These are phyloP conservation scores for Meganola albula DNA, from an alignment of 2,888 invertebrate genomes.

Conservation along the genomic window DNA sequence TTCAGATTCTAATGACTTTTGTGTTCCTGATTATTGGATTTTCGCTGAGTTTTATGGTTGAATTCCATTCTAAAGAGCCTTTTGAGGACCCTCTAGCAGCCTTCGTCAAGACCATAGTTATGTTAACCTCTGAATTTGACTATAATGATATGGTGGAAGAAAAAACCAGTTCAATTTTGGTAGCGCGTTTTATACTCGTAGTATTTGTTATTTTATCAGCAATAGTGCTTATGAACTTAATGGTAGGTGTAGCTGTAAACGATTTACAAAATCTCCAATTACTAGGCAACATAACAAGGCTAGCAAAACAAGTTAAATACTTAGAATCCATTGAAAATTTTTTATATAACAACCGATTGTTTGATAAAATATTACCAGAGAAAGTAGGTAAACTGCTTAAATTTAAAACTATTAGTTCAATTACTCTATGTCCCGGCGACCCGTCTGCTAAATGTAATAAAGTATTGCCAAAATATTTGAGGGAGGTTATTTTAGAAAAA, in stretches of 20 bases:
- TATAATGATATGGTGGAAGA: constrained; percentile 60
- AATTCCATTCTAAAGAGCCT: constrained; percentile 61
- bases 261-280: constrained; percentile 73
- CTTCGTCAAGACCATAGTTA: constrained; percentile 72
- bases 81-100: constrained; percentile 69
- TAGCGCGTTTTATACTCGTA: constrained; percentile 67
- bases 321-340: constrained; percentile 37
- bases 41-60: constrained; percentile 72
- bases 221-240: constrained; percentile 76
- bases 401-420: constrained; percentile 5
- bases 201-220: constrained; percentile 71
- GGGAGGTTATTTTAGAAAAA: constrained; percentile 56
- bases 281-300: constrained; percentile 66
- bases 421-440: constrained; percentile 5
- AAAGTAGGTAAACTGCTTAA: constrained; percentile 5
- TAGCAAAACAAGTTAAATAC: constrained; percentile 75
- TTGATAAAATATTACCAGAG: constrained; percentile 19
- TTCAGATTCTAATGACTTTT: constrained; percentile 68
- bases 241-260: constrained; percentile 77
- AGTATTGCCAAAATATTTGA: constrained; percentile 42
- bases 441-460: not conserved
- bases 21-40: constrained; percentile 73
- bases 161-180: constrained; percentile 45
- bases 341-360: constrained; percentile 13
- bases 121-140: constrained; percentile 79